Percentiles rank a stretch among this genome's conserved stretches.
These are phyloP conservation scores for Numenius phaeopus DNA, from an alignment of 2,797 vertebrate genomes.

Conservation along the genomic window DNA sequence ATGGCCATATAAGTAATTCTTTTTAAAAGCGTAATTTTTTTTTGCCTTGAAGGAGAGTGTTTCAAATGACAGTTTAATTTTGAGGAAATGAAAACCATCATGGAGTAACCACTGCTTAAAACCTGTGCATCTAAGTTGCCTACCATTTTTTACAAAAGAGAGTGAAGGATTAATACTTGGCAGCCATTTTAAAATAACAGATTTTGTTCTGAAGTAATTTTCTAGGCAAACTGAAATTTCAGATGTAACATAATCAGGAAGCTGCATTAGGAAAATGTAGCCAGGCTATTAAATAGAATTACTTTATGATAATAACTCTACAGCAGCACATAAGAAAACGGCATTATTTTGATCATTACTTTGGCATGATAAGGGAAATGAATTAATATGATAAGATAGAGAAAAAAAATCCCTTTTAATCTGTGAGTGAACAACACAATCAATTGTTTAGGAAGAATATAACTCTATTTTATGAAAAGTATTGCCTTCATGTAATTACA, in stretches of 20 bases:
- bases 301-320: background rate
- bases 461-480: background rate
- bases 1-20: background rate
- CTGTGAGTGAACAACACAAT: background rate
- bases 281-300: background rate
- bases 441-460: background rate
- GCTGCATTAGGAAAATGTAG: background rate
- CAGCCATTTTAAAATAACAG: background rate
- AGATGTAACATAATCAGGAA: background rate
- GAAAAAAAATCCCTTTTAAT: background rate
- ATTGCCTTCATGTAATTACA: background rate
- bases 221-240: background rate
- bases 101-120: background rate
- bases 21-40: background rate
- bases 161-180: background rate
- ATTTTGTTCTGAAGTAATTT: background rate
- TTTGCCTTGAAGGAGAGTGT: background rate
- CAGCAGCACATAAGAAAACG: background rate
- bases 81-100: background rate
- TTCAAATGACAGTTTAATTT: background rate
- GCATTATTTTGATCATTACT: background rate
- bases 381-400: background rate
- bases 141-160: background rate
- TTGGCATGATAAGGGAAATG: background rate
- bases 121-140: background rate